Percentiles rank a stretch among this genome's conserved stretches.
phyloP scores from a whole-genome alignment of 2,888 invertebrate genomes.

The Drosophila robusta region DNA sequence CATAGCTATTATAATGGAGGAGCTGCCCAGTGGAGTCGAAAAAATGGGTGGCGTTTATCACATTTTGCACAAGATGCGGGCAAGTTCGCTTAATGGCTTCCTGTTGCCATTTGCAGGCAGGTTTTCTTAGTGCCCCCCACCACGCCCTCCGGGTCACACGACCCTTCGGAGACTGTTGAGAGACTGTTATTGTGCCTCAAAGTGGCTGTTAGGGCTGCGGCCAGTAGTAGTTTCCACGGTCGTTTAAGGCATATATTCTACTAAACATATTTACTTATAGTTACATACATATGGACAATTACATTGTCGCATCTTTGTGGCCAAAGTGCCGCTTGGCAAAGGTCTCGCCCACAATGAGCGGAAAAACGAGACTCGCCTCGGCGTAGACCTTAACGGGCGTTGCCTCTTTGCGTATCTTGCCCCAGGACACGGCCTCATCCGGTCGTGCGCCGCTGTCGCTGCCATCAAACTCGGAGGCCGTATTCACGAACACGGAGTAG shows the following conservation, averaged over 20 bases:
- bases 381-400: constrained; percentile 96
- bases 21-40: constrained; percentile 44
- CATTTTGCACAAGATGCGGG: constrained; percentile 48
- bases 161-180: constrained; percentile 55
- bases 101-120: constrained; percentile 44
- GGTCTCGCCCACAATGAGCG: constrained; percentile 97
- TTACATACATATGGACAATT: constrained; percentile 24
- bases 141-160: constrained; percentile 4
- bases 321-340: constrained; percentile 91
- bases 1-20: constrained; percentile 49
- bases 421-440: constrained; percentile 99
- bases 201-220: constrained; percentile 32
- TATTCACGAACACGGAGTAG: constrained; percentile 97
- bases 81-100: constrained; percentile 66
- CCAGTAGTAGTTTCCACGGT: constrained; percentile 27
- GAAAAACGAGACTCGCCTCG: constrained; percentile 97
- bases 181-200: constrained; percentile 47
- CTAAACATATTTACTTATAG: constrained; percentile 27
- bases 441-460: constrained; percentile 99
- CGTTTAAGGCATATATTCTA: constrained; percentile 37
- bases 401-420: constrained; percentile 96
- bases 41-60: constrained; percentile 69
- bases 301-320: constrained; percentile 48
- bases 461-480: constrained; percentile 97
- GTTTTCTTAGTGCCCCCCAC: constrained; percentile 14